phyloP scores from a whole-genome alignment of 2,797 vertebrate species.

The Myotis planiceps region DNA sequence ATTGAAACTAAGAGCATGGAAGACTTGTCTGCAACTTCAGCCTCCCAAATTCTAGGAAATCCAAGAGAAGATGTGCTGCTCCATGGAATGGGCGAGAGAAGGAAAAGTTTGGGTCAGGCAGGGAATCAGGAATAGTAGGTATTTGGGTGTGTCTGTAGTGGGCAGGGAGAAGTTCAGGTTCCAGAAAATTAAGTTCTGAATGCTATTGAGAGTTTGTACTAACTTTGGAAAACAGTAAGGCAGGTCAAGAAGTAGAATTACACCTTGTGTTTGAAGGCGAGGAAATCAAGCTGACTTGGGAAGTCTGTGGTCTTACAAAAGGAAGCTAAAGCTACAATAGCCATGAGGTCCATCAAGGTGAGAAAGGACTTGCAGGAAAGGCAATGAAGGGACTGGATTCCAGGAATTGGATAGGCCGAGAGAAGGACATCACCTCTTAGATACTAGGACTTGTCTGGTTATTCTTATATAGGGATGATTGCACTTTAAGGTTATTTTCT shows the following conservation, averaged over 20 bases:
- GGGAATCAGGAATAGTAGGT: neutral
- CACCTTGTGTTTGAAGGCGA: neutral
- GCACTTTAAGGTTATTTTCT: neutral
- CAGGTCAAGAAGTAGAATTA: neutral
- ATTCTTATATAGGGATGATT: neutral
- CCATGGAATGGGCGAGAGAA: neutral
- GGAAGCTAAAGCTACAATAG: neutral
- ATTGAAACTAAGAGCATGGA: neutral
- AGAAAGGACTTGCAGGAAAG: constrained; percentile 14
- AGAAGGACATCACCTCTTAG: neutral
- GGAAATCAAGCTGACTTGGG: neutral
- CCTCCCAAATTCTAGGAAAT: neutral
- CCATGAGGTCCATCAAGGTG: neutral
- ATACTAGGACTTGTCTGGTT: neutral
- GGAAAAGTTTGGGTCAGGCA: neutral
- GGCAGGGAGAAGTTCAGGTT: neutral
- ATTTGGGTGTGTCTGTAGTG: neutral
- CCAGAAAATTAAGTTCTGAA: neutral
- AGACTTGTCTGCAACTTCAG: neutral
- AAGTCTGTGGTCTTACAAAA: neutral
- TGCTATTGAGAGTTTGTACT: neutral
- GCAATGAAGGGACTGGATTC: neutral
- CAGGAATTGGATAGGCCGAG: neutral
- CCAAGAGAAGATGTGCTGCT: neutral
- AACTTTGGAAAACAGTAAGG: neutral